Evolutionary conservation across 2,113 vertebrate genomes (phyloP).

Genomic region (Monopterus albus): DNA sequence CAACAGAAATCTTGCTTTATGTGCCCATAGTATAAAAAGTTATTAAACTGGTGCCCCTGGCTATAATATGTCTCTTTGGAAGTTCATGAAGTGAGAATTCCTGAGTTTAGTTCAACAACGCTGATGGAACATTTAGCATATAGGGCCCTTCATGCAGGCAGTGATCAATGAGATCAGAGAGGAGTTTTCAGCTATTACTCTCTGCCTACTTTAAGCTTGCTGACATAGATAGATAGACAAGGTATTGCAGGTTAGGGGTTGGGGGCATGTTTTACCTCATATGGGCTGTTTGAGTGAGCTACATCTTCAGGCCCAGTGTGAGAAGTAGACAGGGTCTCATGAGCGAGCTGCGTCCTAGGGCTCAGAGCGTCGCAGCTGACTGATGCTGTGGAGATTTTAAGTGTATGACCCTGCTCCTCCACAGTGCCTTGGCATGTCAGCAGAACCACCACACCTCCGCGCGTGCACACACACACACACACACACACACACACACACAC

Average conservation of each 20-base stretch:
- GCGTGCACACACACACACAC: neutral
- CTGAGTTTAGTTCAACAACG: no score
- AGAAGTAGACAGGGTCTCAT: slow-evolving; percentile 22
- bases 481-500: neutral
- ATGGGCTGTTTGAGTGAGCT: slow-evolving; percentile 16
- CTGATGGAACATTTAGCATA: no score
- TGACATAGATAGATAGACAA: no score
- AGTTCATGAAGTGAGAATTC: no score
- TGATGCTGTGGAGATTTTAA: slow-evolving; percentile 46
- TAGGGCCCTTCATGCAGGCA: no score
- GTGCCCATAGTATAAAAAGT: no score
- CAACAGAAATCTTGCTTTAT: no score
- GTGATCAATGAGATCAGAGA: no score
- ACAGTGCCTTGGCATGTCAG: slow-evolving; percentile 10
- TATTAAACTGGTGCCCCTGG: no score
- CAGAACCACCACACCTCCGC: slow-evolving; percentile 9
- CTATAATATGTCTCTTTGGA: no score
- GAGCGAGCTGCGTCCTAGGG: slow-evolving; percentile 32
- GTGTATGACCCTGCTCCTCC: slow-evolving; percentile 49
- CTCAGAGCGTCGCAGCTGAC: slow-evolving; percentile 34
- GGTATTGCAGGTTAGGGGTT: neutral
- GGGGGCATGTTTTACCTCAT: slow-evolving; percentile 17
- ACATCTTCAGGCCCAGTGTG: slow-evolving; percentile 23
- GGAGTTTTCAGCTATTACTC: no score
- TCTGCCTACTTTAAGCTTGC: no score